These are phyloP conservation scores for Eufriesea mexicana DNA, from an alignment of 1,140 invertebrate species.

Conservation along the genomic window DNA sequence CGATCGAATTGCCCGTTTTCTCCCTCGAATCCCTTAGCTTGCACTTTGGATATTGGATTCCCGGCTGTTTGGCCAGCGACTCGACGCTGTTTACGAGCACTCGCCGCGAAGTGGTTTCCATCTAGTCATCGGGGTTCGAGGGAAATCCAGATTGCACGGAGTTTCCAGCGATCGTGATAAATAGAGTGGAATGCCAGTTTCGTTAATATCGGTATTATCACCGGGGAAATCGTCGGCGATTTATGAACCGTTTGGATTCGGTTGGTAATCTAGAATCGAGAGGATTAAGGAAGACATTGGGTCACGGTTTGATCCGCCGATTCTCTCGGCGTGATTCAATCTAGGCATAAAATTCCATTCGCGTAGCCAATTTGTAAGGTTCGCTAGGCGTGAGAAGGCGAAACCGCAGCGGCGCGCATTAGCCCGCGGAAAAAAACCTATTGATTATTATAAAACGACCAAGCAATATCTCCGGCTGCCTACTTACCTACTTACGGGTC, in stretches of 20 bases:
- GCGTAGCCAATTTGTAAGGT: conserved; percentile 34
- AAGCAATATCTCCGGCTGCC: conserved; percentile 50
- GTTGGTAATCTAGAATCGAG: background rate
- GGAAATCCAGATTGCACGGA: background rate
- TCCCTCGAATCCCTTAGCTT: conserved; percentile 1
- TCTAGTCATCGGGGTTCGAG: background rate
- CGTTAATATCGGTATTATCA: background rate
- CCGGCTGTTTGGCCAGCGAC: background rate
- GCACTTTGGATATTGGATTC: conserved; percentile 34
- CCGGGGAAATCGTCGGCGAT: background rate
- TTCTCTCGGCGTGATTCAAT: conserved; percentile 10
- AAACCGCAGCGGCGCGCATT: conserved; percentile 47
- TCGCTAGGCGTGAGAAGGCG: conserved; percentile 45
- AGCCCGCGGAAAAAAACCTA: conserved; percentile 38
- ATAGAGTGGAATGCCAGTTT: background rate
- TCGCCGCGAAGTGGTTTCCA: background rate
- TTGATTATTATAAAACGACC: conserved; percentile 51
- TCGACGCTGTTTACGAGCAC: background rate
- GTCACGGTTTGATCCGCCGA: background rate
- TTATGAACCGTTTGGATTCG: background rate
- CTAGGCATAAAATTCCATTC: background rate
- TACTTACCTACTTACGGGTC: conserved; percentile 61
- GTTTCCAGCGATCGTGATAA: background rate
- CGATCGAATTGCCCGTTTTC: conserved; percentile 7
- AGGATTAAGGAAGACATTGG: conserved; percentile 33